Evolutionary conservation across 1,140 invertebrate genomes (phyloP).

Genomic region (Trachymyrmex septentrionalis): DNA sequence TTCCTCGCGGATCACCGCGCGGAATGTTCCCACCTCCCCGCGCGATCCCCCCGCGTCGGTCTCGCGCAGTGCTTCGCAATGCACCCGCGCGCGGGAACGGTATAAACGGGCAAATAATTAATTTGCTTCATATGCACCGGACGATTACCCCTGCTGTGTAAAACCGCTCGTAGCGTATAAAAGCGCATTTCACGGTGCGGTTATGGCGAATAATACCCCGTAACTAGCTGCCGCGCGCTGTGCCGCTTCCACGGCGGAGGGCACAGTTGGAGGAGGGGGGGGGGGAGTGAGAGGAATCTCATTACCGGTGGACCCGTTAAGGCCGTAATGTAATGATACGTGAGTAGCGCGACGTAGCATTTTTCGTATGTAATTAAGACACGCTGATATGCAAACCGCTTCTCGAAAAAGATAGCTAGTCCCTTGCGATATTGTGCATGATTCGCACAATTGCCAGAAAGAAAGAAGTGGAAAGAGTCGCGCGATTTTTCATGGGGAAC

Average conservation of each 20-base stretch:
- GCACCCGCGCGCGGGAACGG: constrained; percentile 33
- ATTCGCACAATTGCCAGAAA: not conserved
- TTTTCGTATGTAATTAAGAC: constrained; percentile 38
- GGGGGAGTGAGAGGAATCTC: not conserved
- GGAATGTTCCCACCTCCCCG: not conserved
- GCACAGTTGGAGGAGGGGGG: too few relatives aligned
- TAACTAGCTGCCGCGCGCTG: constrained; percentile 48
- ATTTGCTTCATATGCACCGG: constrained; percentile 55
- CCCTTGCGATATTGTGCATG: not conserved
- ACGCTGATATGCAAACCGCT: constrained; percentile 13
- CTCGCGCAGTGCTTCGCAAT: constrained; percentile 45
- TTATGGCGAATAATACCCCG: constrained; percentile 52
- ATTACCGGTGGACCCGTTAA: constrained; percentile 19
- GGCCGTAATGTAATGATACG: constrained; percentile 28
- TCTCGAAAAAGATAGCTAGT: not conserved
- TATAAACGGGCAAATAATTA: constrained; percentile 57
- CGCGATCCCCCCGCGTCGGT: not conserved
- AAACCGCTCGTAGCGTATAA: constrained; percentile 60
- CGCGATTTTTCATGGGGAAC: not conserved
- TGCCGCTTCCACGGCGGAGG: constrained; percentile 15
- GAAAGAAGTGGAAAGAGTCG: not conserved
- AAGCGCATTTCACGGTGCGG: constrained; percentile 66
- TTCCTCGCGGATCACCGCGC: constrained; percentile 35
- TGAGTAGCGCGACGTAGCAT: not conserved
- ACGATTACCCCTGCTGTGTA: constrained; percentile 57